Base-by-base conservation (phyloP, 2,113 vertebrate genomes). In the Megaceryle maxima region DNA sequence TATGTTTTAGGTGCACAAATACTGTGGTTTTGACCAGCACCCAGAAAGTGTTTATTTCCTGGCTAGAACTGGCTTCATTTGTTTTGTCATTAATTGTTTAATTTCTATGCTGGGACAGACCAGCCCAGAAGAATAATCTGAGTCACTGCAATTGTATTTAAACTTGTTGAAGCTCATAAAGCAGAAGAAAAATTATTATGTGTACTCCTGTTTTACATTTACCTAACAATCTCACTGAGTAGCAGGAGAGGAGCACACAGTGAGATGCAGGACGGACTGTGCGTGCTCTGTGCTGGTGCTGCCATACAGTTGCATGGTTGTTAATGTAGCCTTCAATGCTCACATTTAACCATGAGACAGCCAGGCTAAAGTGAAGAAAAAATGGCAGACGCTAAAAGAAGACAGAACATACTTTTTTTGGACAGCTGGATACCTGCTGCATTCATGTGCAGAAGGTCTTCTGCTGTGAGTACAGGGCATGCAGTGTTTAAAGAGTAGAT, bases 61-160 rank as follows among this genome's bases (percentile, higher is more conserved):
- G 66, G 50, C 83, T 78, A 41, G 44, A n/a, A 33, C 24, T 37
- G n/a, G 6, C 57, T 92, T 92, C 6, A 44, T 92, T 92, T 85
- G 39, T 88, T 87, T 81, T 74, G 56, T 82, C 69, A 44, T 78
- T 90, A 69, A 35, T 94, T 85, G 51, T 93, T 94, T 83, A 50
- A 82, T 88, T 66, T 79, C 37, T 85, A 1, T 50, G 33, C 70
- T 53, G 51, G 31, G 83, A 46, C 31, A n/a, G 80, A 46, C 76
- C 22, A 70, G 15, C 18, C 39, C 56, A 86, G 75, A 62, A 75
- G 79, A 87, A 78, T 56, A 84, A 82, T 39, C 20, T 13, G 18
- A 51, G 37, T 37, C 51, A 35, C 60, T 78, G 41, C 22, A 46
- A 50, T 66, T 82, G 56, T 74, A 48, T 90, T 92, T 82, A 39